A percentile compares a stretch with the other conserved stretches of the same genome.
Evolutionary conservation across 1,140 invertebrate genomes (phyloP).

Genomic region (Calycopis cecrops): DNA sequence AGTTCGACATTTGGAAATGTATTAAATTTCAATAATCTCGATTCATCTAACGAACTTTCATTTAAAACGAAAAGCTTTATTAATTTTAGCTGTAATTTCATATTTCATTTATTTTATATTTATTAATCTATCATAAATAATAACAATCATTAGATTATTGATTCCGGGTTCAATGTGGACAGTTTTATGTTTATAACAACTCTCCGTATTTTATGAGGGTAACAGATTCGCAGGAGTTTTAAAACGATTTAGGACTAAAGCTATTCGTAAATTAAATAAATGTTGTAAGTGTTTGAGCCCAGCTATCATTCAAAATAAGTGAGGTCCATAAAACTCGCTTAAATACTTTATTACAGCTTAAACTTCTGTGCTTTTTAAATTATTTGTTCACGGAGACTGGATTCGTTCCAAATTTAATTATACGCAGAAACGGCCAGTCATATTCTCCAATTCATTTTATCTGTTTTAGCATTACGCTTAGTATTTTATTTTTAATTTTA

Average conservation of each 20-base stretch:
- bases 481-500: constrained; percentile 4
- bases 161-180: too few species aligned
- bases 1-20: too few species aligned
- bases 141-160: too few species aligned
- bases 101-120: too few species aligned
- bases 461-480: constrained; percentile 2
- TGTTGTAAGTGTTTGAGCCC: constrained; percentile 61
- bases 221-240: constrained; percentile 13
- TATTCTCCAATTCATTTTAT: constrained; percentile 44
- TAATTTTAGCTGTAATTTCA: too few species aligned
- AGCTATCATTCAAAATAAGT: constrained; percentile 68
- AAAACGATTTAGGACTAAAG: constrained; percentile 31
- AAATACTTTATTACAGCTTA: constrained; percentile 69
- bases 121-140: too few species aligned
- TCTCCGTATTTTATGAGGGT: constrained; percentile 6
- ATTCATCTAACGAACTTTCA: too few species aligned
- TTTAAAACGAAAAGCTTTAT: too few species aligned
- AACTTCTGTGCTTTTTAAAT: constrained; percentile 65
- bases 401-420: constrained; percentile 67
- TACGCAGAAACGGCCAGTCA: constrained; percentile 48
- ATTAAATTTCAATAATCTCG: too few species aligned
- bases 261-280: constrained; percentile 60
- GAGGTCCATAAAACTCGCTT: constrained; percentile 62
- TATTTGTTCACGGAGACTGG: constrained; percentile 58
- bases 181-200: constrained; percentile 6